These are phyloP conservation scores for Galbula dea DNA, from an alignment of 2,113 vertebrate genomes.

Conservation along the genomic window DNA sequence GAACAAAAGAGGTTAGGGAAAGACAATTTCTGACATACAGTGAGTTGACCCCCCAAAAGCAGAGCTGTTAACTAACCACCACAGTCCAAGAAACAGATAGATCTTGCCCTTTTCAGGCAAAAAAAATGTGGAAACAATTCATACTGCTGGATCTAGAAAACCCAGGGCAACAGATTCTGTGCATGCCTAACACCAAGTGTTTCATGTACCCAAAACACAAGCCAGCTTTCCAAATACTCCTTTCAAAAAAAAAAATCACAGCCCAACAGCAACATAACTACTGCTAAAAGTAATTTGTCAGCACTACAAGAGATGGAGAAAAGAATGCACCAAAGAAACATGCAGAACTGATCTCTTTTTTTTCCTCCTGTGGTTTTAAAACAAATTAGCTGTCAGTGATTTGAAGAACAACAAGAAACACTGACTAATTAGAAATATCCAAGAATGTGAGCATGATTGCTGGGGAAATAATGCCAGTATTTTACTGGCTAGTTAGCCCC, in stretches of 20 bases:
- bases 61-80: not conserved
- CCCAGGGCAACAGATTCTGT: not conserved
- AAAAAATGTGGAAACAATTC: not conserved
- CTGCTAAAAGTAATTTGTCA: conserved; percentile 44
- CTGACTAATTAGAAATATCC: conserved; percentile 46
- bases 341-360: not conserved
- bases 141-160: not conserved
- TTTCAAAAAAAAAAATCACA: not conserved
- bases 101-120: not conserved
- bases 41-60: not conserved
- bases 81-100: not conserved
- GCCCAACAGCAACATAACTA: conserved; percentile 18
- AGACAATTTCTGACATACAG: not conserved
- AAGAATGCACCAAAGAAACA: conserved; percentile 14
- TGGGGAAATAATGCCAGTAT: conserved; percentile 5
- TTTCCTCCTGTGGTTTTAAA: conserved; percentile 16
- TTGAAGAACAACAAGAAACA: conserved; percentile 32
- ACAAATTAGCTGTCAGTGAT: conserved; percentile 36
- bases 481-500: conserved; percentile 1
- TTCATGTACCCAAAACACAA: not conserved
- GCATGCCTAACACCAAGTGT: not conserved
- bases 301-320: not conserved
- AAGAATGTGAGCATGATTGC: not conserved
- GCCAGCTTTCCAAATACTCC: not conserved
- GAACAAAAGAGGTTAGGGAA: not conserved